Evolutionary conservation across 2,113 vertebrate species (phyloP), one percentile per base, ranked within the genome.

Genomic region (Zootoca vivipara): DNA sequence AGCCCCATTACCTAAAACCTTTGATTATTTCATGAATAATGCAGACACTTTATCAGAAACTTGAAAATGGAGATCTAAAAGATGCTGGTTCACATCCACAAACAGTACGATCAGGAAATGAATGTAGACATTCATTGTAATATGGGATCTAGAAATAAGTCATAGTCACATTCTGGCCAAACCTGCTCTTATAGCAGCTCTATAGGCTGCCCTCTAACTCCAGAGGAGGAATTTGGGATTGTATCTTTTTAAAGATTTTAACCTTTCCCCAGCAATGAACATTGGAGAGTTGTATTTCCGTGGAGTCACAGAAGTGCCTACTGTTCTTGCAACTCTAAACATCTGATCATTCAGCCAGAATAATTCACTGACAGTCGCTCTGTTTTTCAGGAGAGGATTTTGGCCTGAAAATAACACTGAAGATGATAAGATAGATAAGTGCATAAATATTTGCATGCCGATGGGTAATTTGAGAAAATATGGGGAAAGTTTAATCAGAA

Each of bases 381-480:
- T 84, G 22, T 67, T 69, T 89, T 94, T 85, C 38, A 78, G 58
- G 89, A 85, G 0, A 3, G 12, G 92, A 82, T 33, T 33, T 85
- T 91, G 18, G 86, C 82, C 87, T 74, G 33, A 90, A 93, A 92
- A 89, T 89, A 89, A 81, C 65, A 87, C 4, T 87, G 40, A 89
- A 81, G 46, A 46, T 1, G 89, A 33, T 2, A 90, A 89, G 78
- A 91, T 22, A 33, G 56, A 86, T n/a, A 33, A 26, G 79, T n/a
- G 74, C 62, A 58, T 73, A 93, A 86, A 85, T 88, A 91, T 82
- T 91, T 90, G 12, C 69, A 85, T 88, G 87, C 56, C 90, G 64
- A 88, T n/a, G 52, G 7, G 5, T 46, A 89, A 89, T 82, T 86
- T 89, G 40, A 91, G 52, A 90, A 85, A 91, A 89, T 30, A 82